Evolutionary conservation across 2,888 invertebrate genomes (phyloP).

Genomic region (Cremastinae sp.): DNA sequence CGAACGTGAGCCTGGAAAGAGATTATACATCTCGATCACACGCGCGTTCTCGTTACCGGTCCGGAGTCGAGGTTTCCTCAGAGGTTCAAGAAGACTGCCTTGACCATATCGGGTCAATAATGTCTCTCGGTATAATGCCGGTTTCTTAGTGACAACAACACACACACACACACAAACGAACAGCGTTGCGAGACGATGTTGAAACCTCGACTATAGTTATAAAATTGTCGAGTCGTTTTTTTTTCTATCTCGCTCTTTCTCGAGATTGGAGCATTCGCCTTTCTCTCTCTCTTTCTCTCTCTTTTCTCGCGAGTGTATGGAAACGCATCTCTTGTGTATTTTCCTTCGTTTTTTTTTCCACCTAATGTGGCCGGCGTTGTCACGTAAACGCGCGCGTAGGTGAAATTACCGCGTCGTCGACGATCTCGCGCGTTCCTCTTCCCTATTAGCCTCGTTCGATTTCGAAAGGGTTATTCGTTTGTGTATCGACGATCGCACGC

Average conservation of each 20-base stretch:
- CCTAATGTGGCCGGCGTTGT: slow-evolving; percentile 47
- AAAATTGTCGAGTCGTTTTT: slow-evolving; percentile 4
- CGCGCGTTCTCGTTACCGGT: slow-evolving; percentile 61
- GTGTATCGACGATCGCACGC: neutral
- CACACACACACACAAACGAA: slow-evolving; percentile 1
- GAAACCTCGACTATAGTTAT: slow-evolving; percentile 1
- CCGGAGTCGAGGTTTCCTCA: slow-evolving; percentile 65
- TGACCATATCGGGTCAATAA: slow-evolving; percentile 77
- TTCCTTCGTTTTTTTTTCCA: slow-evolving; percentile 26
- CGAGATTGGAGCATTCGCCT: slow-evolving; percentile 39
- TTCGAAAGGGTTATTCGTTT: slow-evolving; percentile 61
- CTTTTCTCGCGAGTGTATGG: neutral
- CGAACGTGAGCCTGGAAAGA: slow-evolving; percentile 56
- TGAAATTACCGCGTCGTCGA: slow-evolving; percentile 77
- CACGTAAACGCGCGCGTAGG: slow-evolving; percentile 72
- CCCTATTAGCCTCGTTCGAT: slow-evolving; percentile 78
- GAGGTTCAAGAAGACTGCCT: slow-evolving; percentile 69
- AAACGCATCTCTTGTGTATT: slow-evolving; percentile 39
- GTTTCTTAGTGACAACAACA: slow-evolving; percentile 60
- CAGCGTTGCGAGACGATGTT: neutral
- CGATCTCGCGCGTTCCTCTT: slow-evolving; percentile 71
- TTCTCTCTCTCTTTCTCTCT: slow-evolving; percentile 36
- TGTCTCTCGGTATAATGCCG: slow-evolving; percentile 73
- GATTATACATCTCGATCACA: slow-evolving; percentile 47
- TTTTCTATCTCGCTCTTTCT: slow-evolving; percentile 30